Percentiles rank a stretch among this genome's conserved stretches.
These are phyloP conservation scores for Coturnix japonica DNA, from an alignment of 2,113 vertebrate genomes.

Conservation along the genomic window DNA sequence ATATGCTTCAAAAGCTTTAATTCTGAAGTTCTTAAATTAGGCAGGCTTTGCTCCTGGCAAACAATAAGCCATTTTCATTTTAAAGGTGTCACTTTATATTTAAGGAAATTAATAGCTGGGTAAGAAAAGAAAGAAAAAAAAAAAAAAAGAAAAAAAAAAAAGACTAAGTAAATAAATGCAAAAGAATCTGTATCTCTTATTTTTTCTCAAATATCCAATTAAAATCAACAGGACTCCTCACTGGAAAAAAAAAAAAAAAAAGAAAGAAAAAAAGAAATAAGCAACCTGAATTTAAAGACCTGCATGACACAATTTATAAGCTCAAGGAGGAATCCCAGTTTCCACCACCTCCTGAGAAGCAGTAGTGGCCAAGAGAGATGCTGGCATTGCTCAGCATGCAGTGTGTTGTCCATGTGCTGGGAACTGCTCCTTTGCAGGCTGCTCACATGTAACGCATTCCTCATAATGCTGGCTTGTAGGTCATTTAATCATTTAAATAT, in stretches of 20 bases:
- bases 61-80: conserved; percentile 69
- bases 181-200: background rate
- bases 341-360: background rate
- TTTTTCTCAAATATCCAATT: background rate
- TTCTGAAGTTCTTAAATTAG: conserved; percentile 62
- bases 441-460: background rate
- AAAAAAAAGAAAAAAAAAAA: background rate
- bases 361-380: background rate
- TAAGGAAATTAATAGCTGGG: conserved; percentile 61
- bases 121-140: background rate
- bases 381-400: background rate
- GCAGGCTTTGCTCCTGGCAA: conserved; percentile 66
- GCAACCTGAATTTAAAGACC: background rate
- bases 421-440: background rate
- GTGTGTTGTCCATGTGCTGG: background rate
- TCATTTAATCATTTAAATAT: background rate
- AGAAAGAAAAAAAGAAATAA: background rate
- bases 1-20: conserved; percentile 67
- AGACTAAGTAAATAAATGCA: conserved; percentile 2
- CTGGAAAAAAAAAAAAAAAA: background rate
- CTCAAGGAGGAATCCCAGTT: background rate
- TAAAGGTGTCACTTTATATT: conserved; percentile 59
- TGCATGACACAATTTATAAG: background rate
- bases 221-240: background rate
- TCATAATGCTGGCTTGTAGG: background rate